phyloP scores from a whole-genome alignment of 2,797 vertebrate species.

The Rhincodon typus region DNA sequence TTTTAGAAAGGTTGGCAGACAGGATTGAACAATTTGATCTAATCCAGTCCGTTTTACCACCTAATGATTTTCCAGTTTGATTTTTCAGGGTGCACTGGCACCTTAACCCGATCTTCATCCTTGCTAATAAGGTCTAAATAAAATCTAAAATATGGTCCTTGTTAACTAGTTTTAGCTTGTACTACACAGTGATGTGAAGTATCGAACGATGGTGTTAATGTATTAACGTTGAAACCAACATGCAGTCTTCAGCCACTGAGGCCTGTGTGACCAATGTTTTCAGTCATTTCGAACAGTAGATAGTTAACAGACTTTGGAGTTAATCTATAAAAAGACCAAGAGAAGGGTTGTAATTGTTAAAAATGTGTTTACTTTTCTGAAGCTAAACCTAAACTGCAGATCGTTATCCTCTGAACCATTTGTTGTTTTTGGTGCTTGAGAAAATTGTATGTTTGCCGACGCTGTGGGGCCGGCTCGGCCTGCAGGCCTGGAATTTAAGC shows the following conservation, averaged over 20 bases:
- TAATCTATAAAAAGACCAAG: slow-evolving; percentile 6
- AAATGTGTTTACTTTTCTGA: slow-evolving; percentile 28
- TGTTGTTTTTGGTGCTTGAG: slow-evolving; percentile 30
- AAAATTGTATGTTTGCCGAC: background rate
- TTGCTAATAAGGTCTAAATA: background rate
- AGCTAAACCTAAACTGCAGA: slow-evolving; percentile 12
- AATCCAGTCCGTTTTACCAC: background rate
- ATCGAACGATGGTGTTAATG: background rate
- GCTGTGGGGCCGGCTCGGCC: background rate
- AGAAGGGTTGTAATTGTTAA: slow-evolving; percentile 31
- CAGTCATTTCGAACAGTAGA: background rate
- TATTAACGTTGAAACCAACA: background rate
- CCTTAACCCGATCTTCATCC: background rate
- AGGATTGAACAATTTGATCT: background rate
- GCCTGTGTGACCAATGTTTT: background rate
- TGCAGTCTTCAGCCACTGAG: background rate
- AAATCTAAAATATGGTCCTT: background rate
- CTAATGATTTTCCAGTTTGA: background rate
- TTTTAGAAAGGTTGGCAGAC: background rate
- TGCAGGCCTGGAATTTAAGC: slow-evolving; percentile 2
- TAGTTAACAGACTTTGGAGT: background rate
- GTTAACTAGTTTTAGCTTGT: background rate
- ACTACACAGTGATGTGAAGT: background rate
- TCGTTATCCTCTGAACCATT: slow-evolving; percentile 26
- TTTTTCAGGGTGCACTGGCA: background rate